These are phyloP conservation scores for Drosophila biarmipes DNA, from an alignment of 1,140 invertebrate genomes.

Conservation along the genomic window DNA sequence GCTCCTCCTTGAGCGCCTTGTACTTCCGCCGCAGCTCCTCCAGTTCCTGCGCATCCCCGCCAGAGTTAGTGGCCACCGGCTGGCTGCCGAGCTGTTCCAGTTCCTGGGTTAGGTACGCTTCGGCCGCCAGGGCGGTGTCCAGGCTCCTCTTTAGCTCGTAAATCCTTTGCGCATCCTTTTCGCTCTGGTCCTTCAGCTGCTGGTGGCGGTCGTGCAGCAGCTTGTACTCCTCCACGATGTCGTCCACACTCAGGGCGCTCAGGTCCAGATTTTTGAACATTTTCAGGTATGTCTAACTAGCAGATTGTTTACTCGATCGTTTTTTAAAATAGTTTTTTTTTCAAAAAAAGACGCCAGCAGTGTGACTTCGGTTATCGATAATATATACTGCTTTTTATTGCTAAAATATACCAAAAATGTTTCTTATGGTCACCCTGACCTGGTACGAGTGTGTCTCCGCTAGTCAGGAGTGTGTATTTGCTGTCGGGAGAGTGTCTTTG, in stretches of 20 bases:
- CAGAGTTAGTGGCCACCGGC: background rate
- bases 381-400: too few relatives aligned
- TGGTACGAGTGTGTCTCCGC: too few relatives aligned
- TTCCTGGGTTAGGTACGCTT: slow-evolving; percentile 73
- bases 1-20: slow-evolving; percentile 42
- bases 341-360: slow-evolving; percentile 14
- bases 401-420: background rate
- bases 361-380: background rate
- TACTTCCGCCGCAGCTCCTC: slow-evolving; percentile 67
- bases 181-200: slow-evolving; percentile 49
- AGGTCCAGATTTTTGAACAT: slow-evolving; percentile 67
- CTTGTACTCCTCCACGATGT: slow-evolving; percentile 74
- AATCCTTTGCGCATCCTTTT: slow-evolving; percentile 74
- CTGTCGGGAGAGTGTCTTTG: too few relatives aligned
- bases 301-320: background rate
- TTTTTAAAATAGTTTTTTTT: background rate
- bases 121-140: slow-evolving; percentile 69
- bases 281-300: slow-evolving; percentile 3
- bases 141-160: slow-evolving; percentile 74
- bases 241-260: slow-evolving; percentile 58
- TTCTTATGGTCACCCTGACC: too few relatives aligned
- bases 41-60: slow-evolving; percentile 39
- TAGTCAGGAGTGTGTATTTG: too few relatives aligned
- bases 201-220: slow-evolving; percentile 64
- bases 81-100: slow-evolving; percentile 60